Percentiles rank a stretch among this genome's conserved stretches.
These are phyloP conservation scores for Muscicapa adusta DNA, from an alignment of 2,113 vertebrate genomes.

Conservation along the genomic window DNA sequence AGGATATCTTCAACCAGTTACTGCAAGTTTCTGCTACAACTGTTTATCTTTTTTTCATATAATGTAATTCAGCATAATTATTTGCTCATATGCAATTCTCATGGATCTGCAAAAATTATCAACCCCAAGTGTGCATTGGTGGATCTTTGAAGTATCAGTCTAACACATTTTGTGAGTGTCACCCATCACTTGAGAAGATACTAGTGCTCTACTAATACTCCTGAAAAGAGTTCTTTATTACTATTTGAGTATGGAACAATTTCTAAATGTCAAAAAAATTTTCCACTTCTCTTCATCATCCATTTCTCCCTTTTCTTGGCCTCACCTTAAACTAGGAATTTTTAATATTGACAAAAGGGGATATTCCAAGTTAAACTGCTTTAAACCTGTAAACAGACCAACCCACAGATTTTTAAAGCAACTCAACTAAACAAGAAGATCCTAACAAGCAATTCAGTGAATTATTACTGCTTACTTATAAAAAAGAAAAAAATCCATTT, in stretches of 20 bases:
- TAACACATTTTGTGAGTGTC: not conserved
- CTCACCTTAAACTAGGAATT: not conserved
- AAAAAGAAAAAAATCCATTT: not conserved
- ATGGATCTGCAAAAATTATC: not conserved
- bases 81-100: not conserved
- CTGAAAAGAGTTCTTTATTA: not conserved
- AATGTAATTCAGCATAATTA: constrained; percentile 49
- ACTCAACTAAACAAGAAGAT: not conserved
- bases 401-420: not conserved
- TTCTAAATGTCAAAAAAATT: not conserved
- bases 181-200: not conserved
- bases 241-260: not conserved
- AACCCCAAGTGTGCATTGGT: not conserved
- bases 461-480: not conserved
- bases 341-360: not conserved
- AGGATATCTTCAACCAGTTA: not conserved
- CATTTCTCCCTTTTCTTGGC: not conserved
- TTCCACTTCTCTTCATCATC: not conserved
- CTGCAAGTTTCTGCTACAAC: not conserved
- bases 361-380: not conserved
- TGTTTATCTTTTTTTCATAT: not conserved
- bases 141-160: not conserved
- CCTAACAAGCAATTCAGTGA: not conserved
- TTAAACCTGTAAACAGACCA: not conserved
- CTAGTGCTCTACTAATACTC: not conserved